Percentiles rank a stretch among this genome's conserved stretches.
Conservation (phyloP, 2,113 vertebrate species). For the Vidua chalybeata region DNA sequence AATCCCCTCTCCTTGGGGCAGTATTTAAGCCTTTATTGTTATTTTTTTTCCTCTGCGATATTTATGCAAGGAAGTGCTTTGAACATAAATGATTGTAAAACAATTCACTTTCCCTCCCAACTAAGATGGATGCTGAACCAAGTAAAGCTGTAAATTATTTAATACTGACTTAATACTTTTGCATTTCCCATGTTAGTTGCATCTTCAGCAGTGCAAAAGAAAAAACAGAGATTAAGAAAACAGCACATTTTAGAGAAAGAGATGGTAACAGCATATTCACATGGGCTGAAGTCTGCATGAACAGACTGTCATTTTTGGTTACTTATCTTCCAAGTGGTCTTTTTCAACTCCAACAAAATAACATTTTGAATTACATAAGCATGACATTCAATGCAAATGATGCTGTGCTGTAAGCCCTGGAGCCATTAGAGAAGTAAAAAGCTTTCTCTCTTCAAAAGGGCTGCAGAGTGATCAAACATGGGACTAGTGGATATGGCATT, state of each 20-base stretch:
- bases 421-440: conserved; percentile 47
- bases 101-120: conserved; percentile 6
- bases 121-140: background rate
- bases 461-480: background rate
- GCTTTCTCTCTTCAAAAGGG: conserved; percentile 39
- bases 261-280: background rate
- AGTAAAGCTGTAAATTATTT: conserved; percentile 33
- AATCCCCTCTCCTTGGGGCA: conserved; percentile 3
- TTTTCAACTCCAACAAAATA: conserved; percentile 29
- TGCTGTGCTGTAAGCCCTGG: conserved; percentile 39
- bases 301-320: conserved; percentile 14
- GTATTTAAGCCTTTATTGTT: conserved; percentile 20
- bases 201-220: background rate
- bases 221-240: background rate
- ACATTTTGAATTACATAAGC: conserved; percentile 51
- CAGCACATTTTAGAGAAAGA: background rate
- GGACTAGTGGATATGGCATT: background rate
- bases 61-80: background rate
- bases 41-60: background rate
- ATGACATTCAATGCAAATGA: conserved; percentile 38
- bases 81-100: background rate
- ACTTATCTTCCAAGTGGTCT: background rate
- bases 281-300: background rate
- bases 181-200: background rate
- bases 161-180: background rate